These are phyloP conservation scores for Chaenocephalus aceratus DNA, from an alignment of 2,113 vertebrate genomes.

Conservation along the genomic window DNA sequence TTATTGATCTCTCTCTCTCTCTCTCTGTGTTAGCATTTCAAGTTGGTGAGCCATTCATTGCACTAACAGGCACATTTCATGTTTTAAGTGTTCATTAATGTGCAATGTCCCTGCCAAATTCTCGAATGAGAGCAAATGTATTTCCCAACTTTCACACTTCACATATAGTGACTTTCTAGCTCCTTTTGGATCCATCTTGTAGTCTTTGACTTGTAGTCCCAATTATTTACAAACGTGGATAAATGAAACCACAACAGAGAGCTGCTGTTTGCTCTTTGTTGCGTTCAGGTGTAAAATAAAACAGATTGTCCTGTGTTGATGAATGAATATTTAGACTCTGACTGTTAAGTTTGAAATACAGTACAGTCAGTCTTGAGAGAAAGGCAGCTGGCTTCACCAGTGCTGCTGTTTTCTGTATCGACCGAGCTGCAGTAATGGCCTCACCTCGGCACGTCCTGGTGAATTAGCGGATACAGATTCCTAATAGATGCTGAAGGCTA, in stretches of 20 bases:
- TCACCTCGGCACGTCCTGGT: conserved; percentile 29
- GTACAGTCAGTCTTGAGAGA: neutral
- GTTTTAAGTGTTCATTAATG: too few species aligned
- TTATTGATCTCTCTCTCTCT: too few species aligned
- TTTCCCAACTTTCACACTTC: neutral
- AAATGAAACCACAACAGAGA: neutral
- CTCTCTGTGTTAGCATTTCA: too few species aligned
- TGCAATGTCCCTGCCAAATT: too few species aligned
- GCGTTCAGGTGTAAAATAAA: neutral
- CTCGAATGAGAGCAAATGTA: neutral
- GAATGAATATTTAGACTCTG: neutral
- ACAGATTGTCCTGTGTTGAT: neutral
- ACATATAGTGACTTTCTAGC: neutral
- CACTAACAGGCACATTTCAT: too few species aligned
- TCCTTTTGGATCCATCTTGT: neutral
- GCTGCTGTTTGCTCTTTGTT: neutral
- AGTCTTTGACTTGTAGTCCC: neutral
- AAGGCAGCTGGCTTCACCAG: neutral
- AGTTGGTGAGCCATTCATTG: too few species aligned
- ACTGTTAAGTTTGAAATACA: neutral
- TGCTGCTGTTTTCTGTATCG: neutral
- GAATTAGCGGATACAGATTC: conserved; percentile 1
- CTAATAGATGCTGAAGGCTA: conserved; percentile 24
- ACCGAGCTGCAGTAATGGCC: neutral
- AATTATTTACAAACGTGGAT: neutral